Percentiles rank a stretch among this genome's conserved stretches.
These are phyloP conservation scores for Dorcus hopei DNA, from an alignment of 2,888 invertebrate genomes.

Conservation along the genomic window DNA sequence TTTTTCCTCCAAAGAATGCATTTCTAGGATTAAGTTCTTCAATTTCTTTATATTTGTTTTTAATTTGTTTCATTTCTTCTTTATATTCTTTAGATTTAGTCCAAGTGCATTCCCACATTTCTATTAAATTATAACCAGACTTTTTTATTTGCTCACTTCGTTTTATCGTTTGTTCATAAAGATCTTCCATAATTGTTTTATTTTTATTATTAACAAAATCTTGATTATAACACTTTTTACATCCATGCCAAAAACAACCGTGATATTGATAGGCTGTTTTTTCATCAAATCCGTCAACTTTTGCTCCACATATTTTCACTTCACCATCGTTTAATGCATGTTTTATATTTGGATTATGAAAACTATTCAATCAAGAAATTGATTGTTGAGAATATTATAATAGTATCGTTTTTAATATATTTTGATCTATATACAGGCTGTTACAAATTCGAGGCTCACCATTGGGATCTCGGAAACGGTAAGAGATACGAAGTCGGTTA, in stretches of 20 bases:
- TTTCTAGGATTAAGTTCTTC: constrained; percentile 21
- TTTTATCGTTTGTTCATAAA: constrained; percentile 6
- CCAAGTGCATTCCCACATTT: constrained; percentile 23
- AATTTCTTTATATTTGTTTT: neutral
- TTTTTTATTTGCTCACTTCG: constrained; percentile 8
- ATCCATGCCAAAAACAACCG: constrained; percentile 12
- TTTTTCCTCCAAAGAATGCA: constrained; percentile 26
- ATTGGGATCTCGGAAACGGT: too few species aligned
- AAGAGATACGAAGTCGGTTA: too few species aligned
- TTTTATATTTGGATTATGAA: neutral
- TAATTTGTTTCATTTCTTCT: constrained; percentile 10
- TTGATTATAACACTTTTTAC: constrained; percentile 9
- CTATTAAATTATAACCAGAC: neutral
- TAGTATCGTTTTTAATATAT: constrained; percentile 18
- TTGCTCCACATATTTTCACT: neutral
- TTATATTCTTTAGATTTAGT: constrained; percentile 11
- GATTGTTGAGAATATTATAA: constrained; percentile 18
- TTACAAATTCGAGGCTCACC: too few species aligned
- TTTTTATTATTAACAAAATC: neutral
- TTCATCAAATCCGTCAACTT: constrained; percentile 8
- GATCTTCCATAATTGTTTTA: too few species aligned
- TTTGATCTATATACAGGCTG: constrained; percentile 21
- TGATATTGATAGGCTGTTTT: constrained; percentile 6
- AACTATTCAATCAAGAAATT: constrained; percentile 20
- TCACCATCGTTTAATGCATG: too few species aligned